These are phyloP conservation scores for Thymelicus acteon DNA, from an alignment of 2,888 invertebrate genomes.

Conservation along the genomic window DNA sequence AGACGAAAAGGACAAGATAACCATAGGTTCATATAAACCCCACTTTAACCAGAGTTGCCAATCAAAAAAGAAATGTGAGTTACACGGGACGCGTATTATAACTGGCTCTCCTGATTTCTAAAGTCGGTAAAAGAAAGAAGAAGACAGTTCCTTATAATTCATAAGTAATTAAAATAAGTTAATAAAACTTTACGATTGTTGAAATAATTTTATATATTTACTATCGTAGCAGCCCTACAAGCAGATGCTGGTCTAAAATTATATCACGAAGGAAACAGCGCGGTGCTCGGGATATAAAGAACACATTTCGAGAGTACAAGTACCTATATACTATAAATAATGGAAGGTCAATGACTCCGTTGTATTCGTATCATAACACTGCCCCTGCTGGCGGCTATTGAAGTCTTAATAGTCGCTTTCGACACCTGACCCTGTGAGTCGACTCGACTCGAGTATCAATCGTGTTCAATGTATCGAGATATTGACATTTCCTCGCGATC, in stretches of 20 bases:
- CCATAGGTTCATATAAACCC: no score
- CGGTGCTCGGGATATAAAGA: conserved; percentile 26
- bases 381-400: conserved; percentile 14
- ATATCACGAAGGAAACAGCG: conserved; percentile 31
- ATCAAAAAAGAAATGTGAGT: no score
- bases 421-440: conserved; percentile 9
- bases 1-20: no score
- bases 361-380: conserved; percentile 20
- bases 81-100: no score
- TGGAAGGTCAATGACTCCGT: conserved; percentile 39
- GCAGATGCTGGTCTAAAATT: conserved; percentile 35
- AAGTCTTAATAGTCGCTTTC: conserved; percentile 31
- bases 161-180: no score
- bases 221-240: conserved; percentile 5
- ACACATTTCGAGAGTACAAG: conserved; percentile 26
- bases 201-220: no score
- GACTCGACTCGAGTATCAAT: conserved; percentile 12
- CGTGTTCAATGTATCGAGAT: neutral
- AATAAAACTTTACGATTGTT: no score
- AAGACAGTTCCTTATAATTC: no score
- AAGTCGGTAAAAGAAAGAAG: no score
- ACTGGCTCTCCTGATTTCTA: no score
- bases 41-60: no score
- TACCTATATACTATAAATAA: conserved; percentile 35
- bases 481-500: neutral